Evolutionary conservation across 2,113 vertebrate genomes (phyloP).

Genomic region (Ondatra zibethicus): DNA sequence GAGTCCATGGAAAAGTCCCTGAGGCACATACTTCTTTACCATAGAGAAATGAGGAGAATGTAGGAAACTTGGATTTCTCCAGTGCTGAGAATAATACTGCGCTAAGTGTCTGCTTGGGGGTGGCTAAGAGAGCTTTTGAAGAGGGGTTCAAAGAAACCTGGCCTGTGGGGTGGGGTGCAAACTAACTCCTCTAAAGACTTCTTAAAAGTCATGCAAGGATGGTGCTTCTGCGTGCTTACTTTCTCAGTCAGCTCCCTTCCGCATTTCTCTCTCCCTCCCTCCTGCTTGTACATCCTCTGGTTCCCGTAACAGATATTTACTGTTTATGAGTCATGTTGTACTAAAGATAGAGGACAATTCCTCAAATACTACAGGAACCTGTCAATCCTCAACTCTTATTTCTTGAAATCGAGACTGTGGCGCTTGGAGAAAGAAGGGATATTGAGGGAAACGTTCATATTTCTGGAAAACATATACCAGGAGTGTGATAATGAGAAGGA

Average conservation of each 20-base stretch:
- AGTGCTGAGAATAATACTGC: not conserved
- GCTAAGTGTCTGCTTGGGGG: not conserved
- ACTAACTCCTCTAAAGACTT: not conserved
- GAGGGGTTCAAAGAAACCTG: not conserved
- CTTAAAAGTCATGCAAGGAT: not conserved
- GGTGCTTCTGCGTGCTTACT: not conserved
- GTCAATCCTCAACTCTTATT: not conserved
- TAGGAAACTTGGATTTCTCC: not conserved
- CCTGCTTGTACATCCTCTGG: not conserved
- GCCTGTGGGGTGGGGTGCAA: not conserved
- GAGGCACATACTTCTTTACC: not conserved
- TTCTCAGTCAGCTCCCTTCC: not conserved
- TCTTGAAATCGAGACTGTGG: not conserved
- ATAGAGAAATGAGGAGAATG: not conserved
- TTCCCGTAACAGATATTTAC: not conserved
- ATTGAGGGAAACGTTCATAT: not conserved
- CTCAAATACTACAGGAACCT: not conserved
- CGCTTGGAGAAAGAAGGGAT: not conserved
- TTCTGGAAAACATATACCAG: not conserved
- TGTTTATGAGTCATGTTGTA: not conserved
- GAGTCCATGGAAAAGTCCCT: not conserved
- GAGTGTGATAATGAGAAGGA: not conserved
- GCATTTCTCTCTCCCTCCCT: not conserved
- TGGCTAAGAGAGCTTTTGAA: not conserved
- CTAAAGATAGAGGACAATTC: not conserved